Conservation (phyloP, 2,797 vertebrate species). For the Stomatorhinus walkeri region DNA sequence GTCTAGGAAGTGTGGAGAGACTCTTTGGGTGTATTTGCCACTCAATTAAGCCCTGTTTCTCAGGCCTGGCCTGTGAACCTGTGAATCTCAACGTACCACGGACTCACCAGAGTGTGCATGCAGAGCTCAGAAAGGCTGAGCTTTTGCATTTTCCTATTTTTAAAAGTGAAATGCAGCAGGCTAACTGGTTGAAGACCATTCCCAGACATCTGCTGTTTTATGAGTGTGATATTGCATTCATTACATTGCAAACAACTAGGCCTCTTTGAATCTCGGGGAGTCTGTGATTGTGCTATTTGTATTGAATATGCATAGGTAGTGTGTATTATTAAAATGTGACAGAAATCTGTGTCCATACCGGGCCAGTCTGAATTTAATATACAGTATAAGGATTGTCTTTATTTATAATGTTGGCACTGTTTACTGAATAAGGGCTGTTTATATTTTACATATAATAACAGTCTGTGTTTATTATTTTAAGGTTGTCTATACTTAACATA, state of each 20-base stretch:
- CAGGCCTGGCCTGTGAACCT: not conserved
- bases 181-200: not conserved
- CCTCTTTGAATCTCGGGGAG: not conserved
- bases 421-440: not conserved
- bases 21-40: not conserved
- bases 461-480: not conserved
- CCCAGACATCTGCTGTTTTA: not conserved
- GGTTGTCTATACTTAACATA: not conserved
- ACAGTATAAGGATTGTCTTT: not conserved
- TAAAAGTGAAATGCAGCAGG: not conserved
- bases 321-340: not conserved
- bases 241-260: not conserved
- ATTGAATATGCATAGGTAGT: not conserved
- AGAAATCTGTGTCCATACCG: not conserved
- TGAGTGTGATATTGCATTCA: not conserved
- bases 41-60: not conserved
- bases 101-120: not conserved
- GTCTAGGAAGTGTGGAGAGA: not conserved
- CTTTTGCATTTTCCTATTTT: not conserved
- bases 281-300: not conserved
- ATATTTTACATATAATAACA: not conserved
- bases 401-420: not conserved
- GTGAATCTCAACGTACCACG: not conserved
- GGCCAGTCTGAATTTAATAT: not conserved
- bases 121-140: not conserved